Percentiles rank a stretch among this genome's conserved stretches.
These are phyloP conservation scores for Ophioninae sp. DNA, from an alignment of 2,888 invertebrate species.

Conservation along the genomic window DNA sequence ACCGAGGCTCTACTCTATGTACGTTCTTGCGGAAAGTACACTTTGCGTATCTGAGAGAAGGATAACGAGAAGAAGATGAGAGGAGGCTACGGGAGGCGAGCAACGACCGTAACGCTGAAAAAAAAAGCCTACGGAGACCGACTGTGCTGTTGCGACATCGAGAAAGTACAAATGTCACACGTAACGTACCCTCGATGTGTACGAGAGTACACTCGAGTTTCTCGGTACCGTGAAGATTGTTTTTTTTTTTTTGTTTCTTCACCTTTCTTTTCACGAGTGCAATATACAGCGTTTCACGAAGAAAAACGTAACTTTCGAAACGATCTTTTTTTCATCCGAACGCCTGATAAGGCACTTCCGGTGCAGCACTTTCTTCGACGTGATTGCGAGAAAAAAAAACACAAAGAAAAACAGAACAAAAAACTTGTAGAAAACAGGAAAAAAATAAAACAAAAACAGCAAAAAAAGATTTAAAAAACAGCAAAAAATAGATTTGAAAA, in stretches of 20 bases:
- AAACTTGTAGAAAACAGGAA: not conserved
- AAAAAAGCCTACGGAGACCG: conserved; percentile 17
- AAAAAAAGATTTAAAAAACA: not conserved
- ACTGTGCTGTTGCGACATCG: conserved; percentile 38
- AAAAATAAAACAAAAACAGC: not conserved
- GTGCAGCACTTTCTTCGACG: not conserved
- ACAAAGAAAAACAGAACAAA: not conserved
- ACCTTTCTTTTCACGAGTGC: not conserved
- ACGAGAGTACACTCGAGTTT: not conserved
- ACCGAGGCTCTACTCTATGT: too few relatives aligned
- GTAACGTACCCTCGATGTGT: conserved; percentile 10
- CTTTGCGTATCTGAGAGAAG: not conserved
- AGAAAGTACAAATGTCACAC: conserved; percentile 36
- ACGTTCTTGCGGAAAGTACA: conserved; percentile 10
- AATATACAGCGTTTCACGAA: not conserved
- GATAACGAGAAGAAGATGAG: conserved; percentile 27
- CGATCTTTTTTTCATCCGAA: not conserved
- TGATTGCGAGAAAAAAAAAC: not conserved
- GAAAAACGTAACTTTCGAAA: not conserved
- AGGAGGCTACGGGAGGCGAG: conserved; percentile 42
- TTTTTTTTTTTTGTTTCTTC: not conserved
- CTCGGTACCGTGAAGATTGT: not conserved
- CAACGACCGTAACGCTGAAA: conserved; percentile 58
- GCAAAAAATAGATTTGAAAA: not conserved
- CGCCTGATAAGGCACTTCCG: too few relatives aligned